These are phyloP conservation scores for Plebejus anna DNA, from an alignment of 2,888 invertebrate genomes.

Conservation along the genomic window DNA sequence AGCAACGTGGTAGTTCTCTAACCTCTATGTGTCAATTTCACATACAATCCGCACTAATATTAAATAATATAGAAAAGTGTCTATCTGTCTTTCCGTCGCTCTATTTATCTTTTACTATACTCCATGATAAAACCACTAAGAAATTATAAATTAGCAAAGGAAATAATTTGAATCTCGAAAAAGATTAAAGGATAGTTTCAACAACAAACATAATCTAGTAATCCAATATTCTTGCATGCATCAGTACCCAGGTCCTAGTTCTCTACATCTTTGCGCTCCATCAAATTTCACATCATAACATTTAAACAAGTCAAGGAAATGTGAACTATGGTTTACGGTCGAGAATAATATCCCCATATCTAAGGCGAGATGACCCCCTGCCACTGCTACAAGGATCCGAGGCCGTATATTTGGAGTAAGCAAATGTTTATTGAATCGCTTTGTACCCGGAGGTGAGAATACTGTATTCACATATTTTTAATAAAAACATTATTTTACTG, in stretches of 20 bases:
- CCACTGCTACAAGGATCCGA: constrained; percentile 20
- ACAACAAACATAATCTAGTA: not conserved
- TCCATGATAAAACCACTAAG: too few species aligned
- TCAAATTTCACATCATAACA: not conserved
- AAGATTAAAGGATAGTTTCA: too few species aligned
- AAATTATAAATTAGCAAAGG: too few species aligned
- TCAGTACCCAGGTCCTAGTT: not conserved
- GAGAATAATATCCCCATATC: constrained; percentile 19
- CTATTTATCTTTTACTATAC: too few species aligned
- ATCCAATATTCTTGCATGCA: not conserved
- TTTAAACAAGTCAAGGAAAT: not conserved
- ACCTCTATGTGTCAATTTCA: too few species aligned
- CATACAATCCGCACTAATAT: too few species aligned
- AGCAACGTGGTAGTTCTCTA: too few species aligned
- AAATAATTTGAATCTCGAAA: too few species aligned
- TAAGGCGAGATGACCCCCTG: constrained; percentile 22
- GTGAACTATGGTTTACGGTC: constrained; percentile 9
- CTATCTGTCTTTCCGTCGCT: too few species aligned
- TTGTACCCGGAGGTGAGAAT: constrained; percentile 17
- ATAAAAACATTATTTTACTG: constrained; percentile 20
- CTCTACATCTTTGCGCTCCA: not conserved
- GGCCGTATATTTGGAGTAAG: constrained; percentile 27
- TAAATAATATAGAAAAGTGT: too few species aligned
- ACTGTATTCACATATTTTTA: constrained; percentile 1
- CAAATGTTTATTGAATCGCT: constrained; percentile 25